Percentiles rank a stretch among this genome's conserved stretches.
phyloP scores from a whole-genome alignment of 2,888 invertebrate species.

The Eucriotettix oculatus region DNA sequence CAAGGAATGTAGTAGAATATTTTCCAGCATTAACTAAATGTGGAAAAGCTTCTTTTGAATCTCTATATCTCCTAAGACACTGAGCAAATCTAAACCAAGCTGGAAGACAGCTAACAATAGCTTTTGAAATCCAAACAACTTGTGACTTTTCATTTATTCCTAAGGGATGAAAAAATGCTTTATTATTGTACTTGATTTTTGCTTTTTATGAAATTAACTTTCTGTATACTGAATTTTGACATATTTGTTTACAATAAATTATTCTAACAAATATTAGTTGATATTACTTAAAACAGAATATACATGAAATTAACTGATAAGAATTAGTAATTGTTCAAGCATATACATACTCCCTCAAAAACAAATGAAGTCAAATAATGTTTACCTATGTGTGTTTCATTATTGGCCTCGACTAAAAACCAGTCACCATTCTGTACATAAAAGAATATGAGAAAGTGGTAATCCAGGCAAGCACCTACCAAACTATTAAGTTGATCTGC shows the following conservation, averaged over 20 bases:
- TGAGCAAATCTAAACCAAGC: constrained; percentile 98
- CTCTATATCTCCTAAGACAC: constrained; percentile 86
- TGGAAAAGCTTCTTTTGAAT: constrained; percentile 84
- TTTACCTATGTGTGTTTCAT: no score
- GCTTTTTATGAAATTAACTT: no score
- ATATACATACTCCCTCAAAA: no score
- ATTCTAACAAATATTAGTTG: no score
- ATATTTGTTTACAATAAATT: no score
- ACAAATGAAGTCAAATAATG: no score
- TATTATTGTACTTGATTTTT: no score
- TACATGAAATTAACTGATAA: no score
- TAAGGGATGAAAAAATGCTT: not conserved
- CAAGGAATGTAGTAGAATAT: constrained; percentile 93
- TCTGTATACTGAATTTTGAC: no score
- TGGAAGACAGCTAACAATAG: constrained; percentile 79
- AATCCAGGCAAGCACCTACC: constrained; percentile 74
- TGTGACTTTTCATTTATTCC: constrained; percentile 16
- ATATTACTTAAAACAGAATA: no score
- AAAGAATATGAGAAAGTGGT: constrained; percentile 87
- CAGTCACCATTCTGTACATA: constrained; percentile 67
- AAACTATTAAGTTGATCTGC: constrained; percentile 95
- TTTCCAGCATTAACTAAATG: constrained; percentile 97
- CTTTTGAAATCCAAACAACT: constrained; percentile 57
- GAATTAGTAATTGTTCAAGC: no score
- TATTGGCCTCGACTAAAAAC: constrained; percentile 33